These are phyloP conservation scores for Varroa destructor DNA, from an alignment of 1,140 invertebrate genomes.

Conservation along the genomic window DNA sequence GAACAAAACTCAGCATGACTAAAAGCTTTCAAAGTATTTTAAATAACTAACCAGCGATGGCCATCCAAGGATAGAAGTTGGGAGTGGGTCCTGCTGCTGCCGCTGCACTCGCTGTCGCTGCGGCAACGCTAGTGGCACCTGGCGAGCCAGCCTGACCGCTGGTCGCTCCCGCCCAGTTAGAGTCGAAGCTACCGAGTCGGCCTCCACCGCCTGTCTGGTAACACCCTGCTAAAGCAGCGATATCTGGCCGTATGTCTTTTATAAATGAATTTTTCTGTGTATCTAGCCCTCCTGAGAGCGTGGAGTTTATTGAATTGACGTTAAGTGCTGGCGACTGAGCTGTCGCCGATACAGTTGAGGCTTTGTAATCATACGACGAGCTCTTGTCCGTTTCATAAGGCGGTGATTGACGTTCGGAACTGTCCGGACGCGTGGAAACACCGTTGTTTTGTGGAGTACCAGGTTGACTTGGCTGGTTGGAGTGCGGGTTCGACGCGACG, in stretches of 20 bases:
- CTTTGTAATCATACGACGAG: conserved; percentile 24
- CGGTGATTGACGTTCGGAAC: conserved; percentile 23
- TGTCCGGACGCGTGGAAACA: conserved; percentile 10
- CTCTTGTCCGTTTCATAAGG: conserved; percentile 25
- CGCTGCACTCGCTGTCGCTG: conserved; percentile 50
- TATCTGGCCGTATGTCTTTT: conserved; percentile 22
- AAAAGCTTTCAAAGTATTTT: conserved; percentile 20
- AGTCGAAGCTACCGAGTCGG: conserved; percentile 19
- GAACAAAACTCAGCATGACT: not conserved
- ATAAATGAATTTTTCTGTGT: conserved; percentile 14
- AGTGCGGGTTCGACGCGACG: not conserved
- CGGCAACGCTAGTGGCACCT: conserved; percentile 38
- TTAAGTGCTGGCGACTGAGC: too few species aligned
- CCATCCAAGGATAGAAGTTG: conserved; percentile 94
- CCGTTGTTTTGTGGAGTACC: conserved; percentile 21
- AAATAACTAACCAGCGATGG: conserved; percentile 75
- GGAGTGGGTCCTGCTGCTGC: conserved; percentile 65
- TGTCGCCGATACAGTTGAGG: conserved; percentile 11
- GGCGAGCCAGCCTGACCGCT: not conserved
- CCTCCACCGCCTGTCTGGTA: conserved; percentile 1
- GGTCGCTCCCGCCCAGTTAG: conserved; percentile 5
- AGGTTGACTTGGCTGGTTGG: not conserved
- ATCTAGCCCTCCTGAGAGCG: not conserved
- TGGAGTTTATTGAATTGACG: conserved; percentile 9
- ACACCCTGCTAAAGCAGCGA: conserved; percentile 17